These are phyloP conservation scores for Tapirus indicus DNA, from an alignment of 2,797 vertebrate species.

Conservation along the genomic window DNA sequence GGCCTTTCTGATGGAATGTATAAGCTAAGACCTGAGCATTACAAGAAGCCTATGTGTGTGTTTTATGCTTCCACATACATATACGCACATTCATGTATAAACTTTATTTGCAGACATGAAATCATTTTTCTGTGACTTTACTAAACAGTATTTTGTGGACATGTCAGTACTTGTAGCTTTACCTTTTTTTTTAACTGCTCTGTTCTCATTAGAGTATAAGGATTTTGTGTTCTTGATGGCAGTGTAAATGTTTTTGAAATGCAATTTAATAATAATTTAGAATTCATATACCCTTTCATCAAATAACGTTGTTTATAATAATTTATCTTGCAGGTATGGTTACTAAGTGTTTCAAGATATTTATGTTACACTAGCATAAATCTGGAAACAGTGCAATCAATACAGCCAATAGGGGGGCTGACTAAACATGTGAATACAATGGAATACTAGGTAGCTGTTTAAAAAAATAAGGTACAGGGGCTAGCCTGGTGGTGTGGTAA, in stretches of 20 bases:
- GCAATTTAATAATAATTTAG: conserved; percentile 42
- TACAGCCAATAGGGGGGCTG: background rate
- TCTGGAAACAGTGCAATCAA: background rate
- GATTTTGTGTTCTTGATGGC: conserved; percentile 34
- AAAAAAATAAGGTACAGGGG: background rate
- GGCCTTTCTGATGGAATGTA: background rate
- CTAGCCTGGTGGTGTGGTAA: too few species aligned
- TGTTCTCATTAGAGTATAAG: background rate
- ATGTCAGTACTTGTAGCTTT: background rate
- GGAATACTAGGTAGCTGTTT: background rate
- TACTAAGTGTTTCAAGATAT: conserved; percentile 20
- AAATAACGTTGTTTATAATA: background rate
- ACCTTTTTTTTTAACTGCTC: background rate
- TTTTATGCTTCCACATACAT: background rate
- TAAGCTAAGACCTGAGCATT: background rate
- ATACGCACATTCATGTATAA: background rate
- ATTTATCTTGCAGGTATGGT: conserved; percentile 35
- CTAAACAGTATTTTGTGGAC: background rate
- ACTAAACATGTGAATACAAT: background rate
- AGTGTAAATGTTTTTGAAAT: background rate
- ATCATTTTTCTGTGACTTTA: conserved; percentile 40
- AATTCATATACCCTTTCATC: background rate
- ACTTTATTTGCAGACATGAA: background rate
- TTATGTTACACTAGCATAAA: conserved; percentile 25
- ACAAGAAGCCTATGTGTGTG: background rate